Evolutionary conservation across 2,113 vertebrate genomes (phyloP).

Genomic region (Mobula birostris): DNA sequence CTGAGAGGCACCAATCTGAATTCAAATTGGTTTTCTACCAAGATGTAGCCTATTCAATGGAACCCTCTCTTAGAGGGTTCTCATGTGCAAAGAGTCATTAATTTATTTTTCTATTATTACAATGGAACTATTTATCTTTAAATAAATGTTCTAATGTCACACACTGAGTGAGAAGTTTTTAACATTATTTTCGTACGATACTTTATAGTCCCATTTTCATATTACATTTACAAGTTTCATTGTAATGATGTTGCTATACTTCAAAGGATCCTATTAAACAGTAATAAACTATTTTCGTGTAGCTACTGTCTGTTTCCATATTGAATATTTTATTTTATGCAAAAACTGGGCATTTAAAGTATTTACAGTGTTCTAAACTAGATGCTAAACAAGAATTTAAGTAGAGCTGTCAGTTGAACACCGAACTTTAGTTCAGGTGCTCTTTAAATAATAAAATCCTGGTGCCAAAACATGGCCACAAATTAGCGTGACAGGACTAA

Average conservation of each 20-base stretch:
- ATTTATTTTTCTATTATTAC: conserved; percentile 4
- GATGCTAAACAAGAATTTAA: no score
- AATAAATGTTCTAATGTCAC: conserved; percentile 26
- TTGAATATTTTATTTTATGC: conserved; percentile 19
- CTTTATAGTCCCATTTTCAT: conserved; percentile 13
- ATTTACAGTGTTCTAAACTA: background rate
- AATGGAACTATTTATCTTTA: conserved; percentile 33
- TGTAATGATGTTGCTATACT: conserved; percentile 23
- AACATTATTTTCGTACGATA: conserved; percentile 27
- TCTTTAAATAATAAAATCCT: no score
- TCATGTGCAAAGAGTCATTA: background rate
- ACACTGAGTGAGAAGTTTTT: conserved; percentile 14
- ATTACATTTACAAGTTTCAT: background rate
- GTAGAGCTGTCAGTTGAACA: no score
- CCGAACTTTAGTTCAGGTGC: no score
- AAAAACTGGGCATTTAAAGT: background rate
- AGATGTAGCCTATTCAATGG: background rate
- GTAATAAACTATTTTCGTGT: conserved; percentile 12
- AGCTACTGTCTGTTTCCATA: conserved; percentile 9
- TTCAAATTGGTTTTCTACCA: background rate
- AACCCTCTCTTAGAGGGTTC: background rate
- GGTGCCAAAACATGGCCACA: no score
- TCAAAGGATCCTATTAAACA: conserved; percentile 33
- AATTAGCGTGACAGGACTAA: no score
- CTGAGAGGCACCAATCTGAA: background rate